A percentile compares a stretch with the other conserved stretches of the same genome.
These are phyloP conservation scores for Danionella dracula DNA, from an alignment of 2,797 vertebrate species.

Conservation along the genomic window DNA sequence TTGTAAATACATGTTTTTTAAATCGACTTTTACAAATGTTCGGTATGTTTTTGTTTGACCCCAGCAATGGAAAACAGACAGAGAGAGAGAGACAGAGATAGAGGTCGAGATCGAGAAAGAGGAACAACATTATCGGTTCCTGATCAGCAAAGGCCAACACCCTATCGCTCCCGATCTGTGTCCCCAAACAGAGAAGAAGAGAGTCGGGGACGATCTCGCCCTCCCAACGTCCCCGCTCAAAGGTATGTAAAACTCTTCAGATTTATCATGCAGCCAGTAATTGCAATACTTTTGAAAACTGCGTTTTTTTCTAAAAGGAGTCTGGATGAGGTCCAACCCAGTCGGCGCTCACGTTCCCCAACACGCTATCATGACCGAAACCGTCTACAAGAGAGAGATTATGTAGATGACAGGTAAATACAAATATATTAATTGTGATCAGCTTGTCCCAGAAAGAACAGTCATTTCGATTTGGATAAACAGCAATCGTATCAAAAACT, in stretches of 20 bases:
- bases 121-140: slow-evolving; percentile 90
- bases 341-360: slow-evolving; percentile 89
- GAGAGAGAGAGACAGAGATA: slow-evolving; percentile 68
- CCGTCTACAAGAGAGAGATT: slow-evolving; percentile 74
- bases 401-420: slow-evolving; percentile 89
- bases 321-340: slow-evolving; percentile 92
- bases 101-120: slow-evolving; percentile 60
- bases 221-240: slow-evolving; percentile 90
- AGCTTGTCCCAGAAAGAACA: no score
- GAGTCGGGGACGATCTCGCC: slow-evolving; percentile 85
- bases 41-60: slow-evolving; percentile 20
- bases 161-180: slow-evolving; percentile 93
- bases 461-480: no score
- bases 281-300: no score
- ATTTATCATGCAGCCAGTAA: neutral
- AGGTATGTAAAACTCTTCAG: slow-evolving; percentile 68
- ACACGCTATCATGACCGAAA: slow-evolving; percentile 85
- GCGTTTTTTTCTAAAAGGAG: slow-evolving; percentile 68
- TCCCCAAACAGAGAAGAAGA: slow-evolving; percentile 94
- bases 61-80: slow-evolving; percentile 77
- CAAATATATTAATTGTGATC: neutral
- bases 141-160: slow-evolving; percentile 83
- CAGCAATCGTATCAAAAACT: no score
- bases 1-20: no score
- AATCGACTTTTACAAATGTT: no score